A percentile compares a stretch with the other conserved stretches of the same genome.
These are phyloP conservation scores for Melanaphis sacchari DNA, from an alignment of 1,140 invertebrate species.

Conservation along the genomic window DNA sequence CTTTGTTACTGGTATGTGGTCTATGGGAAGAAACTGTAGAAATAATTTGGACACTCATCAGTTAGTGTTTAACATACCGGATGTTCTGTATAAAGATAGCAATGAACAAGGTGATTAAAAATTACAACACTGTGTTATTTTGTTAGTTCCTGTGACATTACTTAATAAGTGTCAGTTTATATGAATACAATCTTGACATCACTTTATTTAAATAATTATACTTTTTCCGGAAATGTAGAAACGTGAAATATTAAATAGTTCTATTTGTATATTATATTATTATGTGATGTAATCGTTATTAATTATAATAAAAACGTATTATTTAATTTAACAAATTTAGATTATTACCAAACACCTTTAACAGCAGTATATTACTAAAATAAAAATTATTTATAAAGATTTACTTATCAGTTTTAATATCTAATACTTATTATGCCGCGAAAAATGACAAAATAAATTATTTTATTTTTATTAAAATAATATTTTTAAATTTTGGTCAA, in stretches of 20 bases:
- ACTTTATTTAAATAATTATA: background rate
- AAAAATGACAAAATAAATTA: no score
- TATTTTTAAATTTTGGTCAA: no score
- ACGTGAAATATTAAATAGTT: background rate
- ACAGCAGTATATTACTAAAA: no score
- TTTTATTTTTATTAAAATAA: no score
- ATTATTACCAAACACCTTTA: background rate
- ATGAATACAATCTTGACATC: background rate
- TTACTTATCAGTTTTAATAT: background rate
- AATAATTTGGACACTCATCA: slow-evolving; percentile 30
- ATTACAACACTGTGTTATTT: background rate
- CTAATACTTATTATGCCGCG: no score
- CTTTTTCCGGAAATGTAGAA: background rate
- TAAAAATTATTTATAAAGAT: no score
- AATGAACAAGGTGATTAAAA: slow-evolving; percentile 4
- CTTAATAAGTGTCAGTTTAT: background rate
- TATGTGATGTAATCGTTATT: background rate
- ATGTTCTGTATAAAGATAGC: slow-evolving; percentile 27
- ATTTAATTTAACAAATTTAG: background rate
- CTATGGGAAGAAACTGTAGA: slow-evolving; percentile 30
- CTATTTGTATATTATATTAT: background rate
- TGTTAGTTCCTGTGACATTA: background rate
- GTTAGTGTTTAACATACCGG: slow-evolving; percentile 23
- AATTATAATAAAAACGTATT: background rate
- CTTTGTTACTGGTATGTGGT: slow-evolving; percentile 9